A percentile compares a stretch with the other conserved stretches of the same genome.
phyloP scores from a whole-genome alignment of 1,140 invertebrate species.

The Ceratina australensis region DNA sequence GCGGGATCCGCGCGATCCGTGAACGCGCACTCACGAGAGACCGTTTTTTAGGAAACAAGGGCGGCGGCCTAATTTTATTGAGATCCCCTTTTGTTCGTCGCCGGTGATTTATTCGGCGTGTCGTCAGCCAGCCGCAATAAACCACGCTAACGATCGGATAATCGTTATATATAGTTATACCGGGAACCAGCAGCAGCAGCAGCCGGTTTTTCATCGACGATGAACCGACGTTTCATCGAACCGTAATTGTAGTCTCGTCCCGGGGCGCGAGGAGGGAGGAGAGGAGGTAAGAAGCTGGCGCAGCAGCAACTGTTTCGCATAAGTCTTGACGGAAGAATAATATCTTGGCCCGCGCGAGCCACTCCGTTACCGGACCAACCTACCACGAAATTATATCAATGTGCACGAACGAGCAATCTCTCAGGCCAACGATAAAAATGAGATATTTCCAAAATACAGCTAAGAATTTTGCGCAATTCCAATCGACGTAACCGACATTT shows the following conservation, averaged over 20 bases:
- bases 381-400: constrained; percentile 38
- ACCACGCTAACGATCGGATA: constrained; percentile 57
- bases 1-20: not conserved
- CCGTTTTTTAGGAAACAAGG: not conserved
- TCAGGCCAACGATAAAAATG: constrained; percentile 18
- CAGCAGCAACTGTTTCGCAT: constrained; percentile 77
- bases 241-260: constrained; percentile 43
- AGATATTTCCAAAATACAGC: constrained; percentile 28
- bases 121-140: constrained; percentile 21
- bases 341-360: constrained; percentile 67
- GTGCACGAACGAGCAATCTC: not conserved
- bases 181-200: too few relatives aligned
- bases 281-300: constrained; percentile 50
- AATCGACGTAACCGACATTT: too few relatives aligned
- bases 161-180: constrained; percentile 59
- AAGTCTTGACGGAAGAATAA: constrained; percentile 75
- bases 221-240: constrained; percentile 33
- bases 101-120: constrained; percentile 34
- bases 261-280: not conserved
- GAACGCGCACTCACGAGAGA: not conserved
- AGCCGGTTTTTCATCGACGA: constrained; percentile 59
- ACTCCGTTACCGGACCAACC: constrained; percentile 21
- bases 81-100: not conserved
- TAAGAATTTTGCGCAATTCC: too few relatives aligned
- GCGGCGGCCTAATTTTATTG: not conserved